phyloP scores from a whole-genome alignment of 2,888 invertebrate genomes.

The Celastrina argiolus region DNA sequence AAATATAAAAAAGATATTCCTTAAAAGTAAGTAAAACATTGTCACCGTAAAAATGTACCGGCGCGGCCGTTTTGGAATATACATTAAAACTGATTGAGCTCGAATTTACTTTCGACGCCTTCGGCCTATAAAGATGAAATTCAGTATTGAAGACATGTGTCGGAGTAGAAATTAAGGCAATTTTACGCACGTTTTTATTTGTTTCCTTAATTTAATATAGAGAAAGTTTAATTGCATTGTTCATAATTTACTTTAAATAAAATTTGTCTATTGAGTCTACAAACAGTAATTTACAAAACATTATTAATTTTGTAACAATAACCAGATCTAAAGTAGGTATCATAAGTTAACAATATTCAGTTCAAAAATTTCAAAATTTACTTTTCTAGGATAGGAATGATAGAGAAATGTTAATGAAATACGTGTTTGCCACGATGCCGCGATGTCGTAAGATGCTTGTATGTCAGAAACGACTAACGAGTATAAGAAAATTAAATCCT shows the following conservation, averaged over 20 bases:
- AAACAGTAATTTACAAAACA: too few species aligned
- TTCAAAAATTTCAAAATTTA: too few species aligned
- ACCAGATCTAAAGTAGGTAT: too few species aligned
- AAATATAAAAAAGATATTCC: too few species aligned
- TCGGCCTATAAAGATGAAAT: not conserved
- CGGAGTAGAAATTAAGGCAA: not conserved
- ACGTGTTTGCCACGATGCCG: not conserved
- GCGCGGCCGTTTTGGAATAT: not conserved
- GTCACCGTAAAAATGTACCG: not conserved
- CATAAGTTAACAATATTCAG: too few species aligned
- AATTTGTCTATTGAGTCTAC: too few species aligned
- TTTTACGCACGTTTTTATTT: not conserved
- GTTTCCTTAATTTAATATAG: not conserved
- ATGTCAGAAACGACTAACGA: too few species aligned
- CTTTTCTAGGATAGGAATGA: too few species aligned
- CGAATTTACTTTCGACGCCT: constrained; percentile 3
- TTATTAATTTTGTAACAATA: too few species aligned
- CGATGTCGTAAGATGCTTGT: not conserved
- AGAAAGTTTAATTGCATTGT: too few species aligned
- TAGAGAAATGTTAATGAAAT: constrained; percentile 1
- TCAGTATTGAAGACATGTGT: not conserved
- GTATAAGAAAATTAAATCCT: too few species aligned
- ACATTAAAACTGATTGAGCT: not conserved
- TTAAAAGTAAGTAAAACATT: not conserved
- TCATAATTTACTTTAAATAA: too few species aligned